These are phyloP conservation scores for Polypterus senegalus DNA, from an alignment of 2,113 vertebrate species.

Conservation along the genomic window DNA sequence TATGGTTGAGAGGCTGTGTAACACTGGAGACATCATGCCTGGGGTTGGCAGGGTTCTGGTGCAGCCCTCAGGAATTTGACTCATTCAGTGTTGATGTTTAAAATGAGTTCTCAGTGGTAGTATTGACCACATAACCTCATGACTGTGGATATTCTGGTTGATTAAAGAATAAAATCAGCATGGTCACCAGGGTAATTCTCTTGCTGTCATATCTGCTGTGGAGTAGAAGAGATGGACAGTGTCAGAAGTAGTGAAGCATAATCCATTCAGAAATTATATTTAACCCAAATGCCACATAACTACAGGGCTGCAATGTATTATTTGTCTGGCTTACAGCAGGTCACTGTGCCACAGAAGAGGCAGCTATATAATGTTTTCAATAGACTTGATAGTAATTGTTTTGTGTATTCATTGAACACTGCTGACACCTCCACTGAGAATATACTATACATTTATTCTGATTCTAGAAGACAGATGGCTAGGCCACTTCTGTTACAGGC, in stretches of 20 bases:
- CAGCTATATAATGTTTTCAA: neutral
- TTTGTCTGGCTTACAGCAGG: conserved; percentile 30
- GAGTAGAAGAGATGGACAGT: conserved; percentile 34
- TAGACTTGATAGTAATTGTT: neutral
- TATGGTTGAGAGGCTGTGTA: no score
- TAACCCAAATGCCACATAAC: conserved; percentile 29
- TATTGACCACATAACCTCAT: conserved; percentile 44
- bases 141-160: conserved; percentile 45
- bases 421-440: neutral
- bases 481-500: neutral
- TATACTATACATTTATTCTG: conserved; percentile 1
- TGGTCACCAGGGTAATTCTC: conserved; percentile 17
- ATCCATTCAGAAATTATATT: conserved; percentile 52
- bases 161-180: conserved; percentile 41
- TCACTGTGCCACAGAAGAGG: neutral
- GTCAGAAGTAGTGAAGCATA: conserved; percentile 44
- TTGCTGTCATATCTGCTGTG: conserved; percentile 20
- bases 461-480: neutral
- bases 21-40: no score
- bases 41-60: no score
- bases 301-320: conserved; percentile 21
- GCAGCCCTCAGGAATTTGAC: no score
- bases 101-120: neutral
- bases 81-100: neutral
- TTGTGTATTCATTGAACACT: neutral